These are phyloP conservation scores for Onychomys arenicola DNA, from an alignment of 2,797 vertebrate species.

Conservation along the genomic window DNA sequence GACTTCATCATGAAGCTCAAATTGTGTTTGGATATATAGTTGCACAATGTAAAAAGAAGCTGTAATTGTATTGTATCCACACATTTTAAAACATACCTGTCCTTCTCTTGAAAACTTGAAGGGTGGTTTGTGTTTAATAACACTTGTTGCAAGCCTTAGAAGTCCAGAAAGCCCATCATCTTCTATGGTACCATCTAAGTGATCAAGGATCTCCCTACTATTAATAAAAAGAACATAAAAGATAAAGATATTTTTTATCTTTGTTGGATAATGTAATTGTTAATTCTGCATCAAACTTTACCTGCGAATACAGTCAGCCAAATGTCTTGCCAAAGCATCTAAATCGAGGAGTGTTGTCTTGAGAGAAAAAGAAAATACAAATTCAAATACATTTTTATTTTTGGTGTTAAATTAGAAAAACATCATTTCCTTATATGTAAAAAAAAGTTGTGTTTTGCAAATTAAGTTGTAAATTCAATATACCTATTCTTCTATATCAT, in stretches of 20 bases:
- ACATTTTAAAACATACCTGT: slow-evolving; percentile 85
- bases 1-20: slow-evolving; percentile 48
- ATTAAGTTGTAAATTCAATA: slow-evolving; percentile 49
- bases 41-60: not conserved
- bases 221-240: slow-evolving; percentile 22
- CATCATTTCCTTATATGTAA: not conserved
- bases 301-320: slow-evolving; percentile 99
- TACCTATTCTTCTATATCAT: not conserved
- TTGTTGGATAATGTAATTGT: not conserved
- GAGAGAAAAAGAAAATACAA: slow-evolving; percentile 82
- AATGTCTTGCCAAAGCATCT: slow-evolving; percentile 96
- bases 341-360: slow-evolving; percentile 98
- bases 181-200: slow-evolving; percentile 96
- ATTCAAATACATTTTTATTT: slow-evolving; percentile 57
- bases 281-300: slow-evolving; percentile 83
- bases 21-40: not conserved
- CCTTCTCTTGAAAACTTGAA: slow-evolving; percentile 99
- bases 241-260: slow-evolving; percentile 39
- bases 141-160: slow-evolving; percentile 95
- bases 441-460: not conserved
- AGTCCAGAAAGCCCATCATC: slow-evolving; percentile 98
- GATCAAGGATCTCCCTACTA: slow-evolving; percentile 98
- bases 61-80: not conserved
- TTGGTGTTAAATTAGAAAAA: slow-evolving; percentile 40
- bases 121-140: slow-evolving; percentile 98